Conservation (phyloP, 2,113 vertebrate species). For the Bubo scandiacus region DNA sequence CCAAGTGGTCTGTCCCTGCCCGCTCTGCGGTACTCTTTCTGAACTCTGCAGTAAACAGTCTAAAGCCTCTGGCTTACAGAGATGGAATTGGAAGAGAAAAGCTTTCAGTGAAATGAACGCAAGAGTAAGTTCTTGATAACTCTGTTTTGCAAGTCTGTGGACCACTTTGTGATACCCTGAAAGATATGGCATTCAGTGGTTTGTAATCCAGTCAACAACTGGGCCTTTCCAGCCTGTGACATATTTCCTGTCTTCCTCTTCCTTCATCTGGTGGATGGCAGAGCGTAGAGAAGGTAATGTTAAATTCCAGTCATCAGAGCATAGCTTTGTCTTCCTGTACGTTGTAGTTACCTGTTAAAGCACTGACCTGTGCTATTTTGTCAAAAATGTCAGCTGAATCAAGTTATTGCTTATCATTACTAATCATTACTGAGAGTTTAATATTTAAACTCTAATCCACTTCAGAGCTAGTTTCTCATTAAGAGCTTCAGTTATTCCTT, state of each 20-base stretch:
- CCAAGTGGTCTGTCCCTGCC: neutral
- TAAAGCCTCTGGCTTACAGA: neutral
- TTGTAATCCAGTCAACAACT: neutral
- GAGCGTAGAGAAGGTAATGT: neutral
- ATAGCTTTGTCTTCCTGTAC: neutral
- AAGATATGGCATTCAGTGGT: neutral
- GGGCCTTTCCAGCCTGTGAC: neutral
- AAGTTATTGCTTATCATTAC: neutral
- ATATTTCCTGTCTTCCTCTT: neutral
- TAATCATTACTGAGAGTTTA: neutral
- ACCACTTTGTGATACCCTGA: neutral
- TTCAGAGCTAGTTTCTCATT: neutral
- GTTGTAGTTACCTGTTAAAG: neutral
- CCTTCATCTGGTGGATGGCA: neutral
- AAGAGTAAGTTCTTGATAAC: neutral
- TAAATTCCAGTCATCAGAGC: neutral
- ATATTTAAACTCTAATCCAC: neutral
- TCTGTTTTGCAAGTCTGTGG: neutral
- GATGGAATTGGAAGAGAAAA: neutral
- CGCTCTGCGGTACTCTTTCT: neutral
- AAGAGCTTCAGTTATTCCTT: neutral
- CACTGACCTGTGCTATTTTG: neutral
- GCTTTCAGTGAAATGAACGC: accelerated
- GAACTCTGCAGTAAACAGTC: neutral
- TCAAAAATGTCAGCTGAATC: neutral